phyloP scores from a whole-genome alignment of 2,888 invertebrate genomes.

The Lithodes maja region DNA sequence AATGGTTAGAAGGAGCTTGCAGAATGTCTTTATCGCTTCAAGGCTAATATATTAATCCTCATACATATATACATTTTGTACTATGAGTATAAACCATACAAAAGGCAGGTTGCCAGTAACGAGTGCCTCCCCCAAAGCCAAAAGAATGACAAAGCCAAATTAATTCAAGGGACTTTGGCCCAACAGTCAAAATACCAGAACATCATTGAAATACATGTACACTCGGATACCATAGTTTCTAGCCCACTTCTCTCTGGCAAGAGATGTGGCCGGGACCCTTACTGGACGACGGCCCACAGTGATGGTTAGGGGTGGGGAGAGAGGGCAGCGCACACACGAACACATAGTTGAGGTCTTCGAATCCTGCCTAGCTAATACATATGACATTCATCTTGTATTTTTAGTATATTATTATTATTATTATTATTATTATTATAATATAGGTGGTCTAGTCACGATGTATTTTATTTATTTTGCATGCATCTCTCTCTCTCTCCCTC shows the following conservation, averaged over 20 bases:
- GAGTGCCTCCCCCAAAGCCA: no score
- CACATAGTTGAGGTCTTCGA: background rate
- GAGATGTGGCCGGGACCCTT: background rate
- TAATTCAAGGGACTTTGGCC: no score
- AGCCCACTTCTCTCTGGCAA: conserved; percentile 4
- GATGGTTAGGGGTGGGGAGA: background rate
- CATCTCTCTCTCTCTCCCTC: background rate
- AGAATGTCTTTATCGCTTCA: no score
- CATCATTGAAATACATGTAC: background rate
- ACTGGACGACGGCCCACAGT: conserved; percentile 3
- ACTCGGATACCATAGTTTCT: conserved; percentile 9
- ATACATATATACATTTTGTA: no score
- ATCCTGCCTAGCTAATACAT: background rate
- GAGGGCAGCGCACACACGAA: background rate
- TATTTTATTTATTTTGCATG: background rate
- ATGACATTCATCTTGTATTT: background rate
- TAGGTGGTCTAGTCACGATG: background rate
- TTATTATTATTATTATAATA: background rate
- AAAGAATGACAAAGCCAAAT: no score
- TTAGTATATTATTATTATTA: background rate
- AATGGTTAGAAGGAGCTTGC: no score
- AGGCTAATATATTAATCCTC: no score
- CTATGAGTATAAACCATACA: no score
- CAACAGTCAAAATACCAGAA: no score
- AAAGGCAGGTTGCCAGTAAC: no score